Evolutionary conservation across 2,113 vertebrate genomes (phyloP).

Genomic region (Saguinus midas): DNA sequence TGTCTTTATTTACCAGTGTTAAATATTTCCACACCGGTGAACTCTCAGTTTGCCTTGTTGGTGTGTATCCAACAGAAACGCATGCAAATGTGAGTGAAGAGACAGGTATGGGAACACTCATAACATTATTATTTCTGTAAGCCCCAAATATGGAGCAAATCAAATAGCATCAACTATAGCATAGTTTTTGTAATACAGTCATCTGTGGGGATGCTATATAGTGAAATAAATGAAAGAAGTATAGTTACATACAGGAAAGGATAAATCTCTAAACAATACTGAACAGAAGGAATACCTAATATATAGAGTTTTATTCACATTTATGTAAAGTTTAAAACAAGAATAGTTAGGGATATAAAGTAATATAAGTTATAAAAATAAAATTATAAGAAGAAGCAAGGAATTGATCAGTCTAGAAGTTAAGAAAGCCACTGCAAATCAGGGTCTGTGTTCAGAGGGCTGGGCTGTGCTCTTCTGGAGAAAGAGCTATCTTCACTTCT

Average conservation of each 20-base stretch:
- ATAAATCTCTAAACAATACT: not conserved
- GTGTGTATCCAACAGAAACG: not conserved
- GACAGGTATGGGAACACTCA: too few relatives aligned
- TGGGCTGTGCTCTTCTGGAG: not conserved
- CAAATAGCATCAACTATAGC: not conserved
- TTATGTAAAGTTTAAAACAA: not conserved
- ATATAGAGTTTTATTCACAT: not conserved
- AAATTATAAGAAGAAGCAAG: not conserved
- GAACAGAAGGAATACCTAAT: not conserved
- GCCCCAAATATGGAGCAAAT: not conserved
- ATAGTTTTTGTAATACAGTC: too few relatives aligned
- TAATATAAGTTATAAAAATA: not conserved
- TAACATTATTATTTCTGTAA: not conserved
- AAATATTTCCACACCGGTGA: not conserved
- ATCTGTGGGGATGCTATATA: not conserved
- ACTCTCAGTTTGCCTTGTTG: not conserved
- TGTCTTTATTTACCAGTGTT: not conserved
- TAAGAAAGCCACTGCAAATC: not conserved
- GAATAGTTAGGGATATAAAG: not conserved
- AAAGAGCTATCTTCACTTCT: fast-evolving
- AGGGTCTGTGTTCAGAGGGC: not conserved
- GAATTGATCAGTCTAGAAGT: not conserved
- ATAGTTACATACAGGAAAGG: not conserved
- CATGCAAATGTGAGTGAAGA: not conserved
- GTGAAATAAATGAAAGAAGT: not conserved